phyloP scores from a whole-genome alignment of 2,797 vertebrate species.

The Orientallactaga sibirica region DNA sequence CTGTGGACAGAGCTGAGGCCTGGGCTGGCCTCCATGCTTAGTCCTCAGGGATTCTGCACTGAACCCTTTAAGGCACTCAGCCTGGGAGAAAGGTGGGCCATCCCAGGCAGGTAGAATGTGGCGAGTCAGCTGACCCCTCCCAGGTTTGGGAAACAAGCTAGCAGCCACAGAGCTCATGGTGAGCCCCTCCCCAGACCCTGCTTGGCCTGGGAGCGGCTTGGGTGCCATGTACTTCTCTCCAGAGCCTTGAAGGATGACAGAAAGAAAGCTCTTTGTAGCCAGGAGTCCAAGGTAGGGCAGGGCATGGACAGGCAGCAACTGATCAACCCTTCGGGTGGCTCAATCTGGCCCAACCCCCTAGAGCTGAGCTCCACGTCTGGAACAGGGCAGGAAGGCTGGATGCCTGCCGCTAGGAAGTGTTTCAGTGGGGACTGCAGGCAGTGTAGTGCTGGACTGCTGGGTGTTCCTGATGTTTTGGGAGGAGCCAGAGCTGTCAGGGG shows the following conservation, averaged over 20 bases:
- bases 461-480: neutral
- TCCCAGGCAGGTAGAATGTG: neutral
- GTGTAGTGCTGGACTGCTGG: rapidly evolving
- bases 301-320: neutral
- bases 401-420: neutral
- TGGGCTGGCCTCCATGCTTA: neutral
- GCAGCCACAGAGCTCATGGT: neutral
- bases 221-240: rapidly evolving
- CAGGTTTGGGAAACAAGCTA: neutral
- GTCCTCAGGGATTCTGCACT: neutral
- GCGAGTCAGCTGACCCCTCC: too few relatives aligned
- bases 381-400: neutral
- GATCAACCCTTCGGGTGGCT: neutral
- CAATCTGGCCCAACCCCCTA: rapidly evolving
- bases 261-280: neutral
- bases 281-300: neutral
- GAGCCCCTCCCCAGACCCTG: neutral
- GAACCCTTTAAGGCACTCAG: neutral
- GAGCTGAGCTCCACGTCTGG: neutral
- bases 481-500: neutral
- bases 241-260: neutral
- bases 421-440: too few relatives aligned
- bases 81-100: neutral
- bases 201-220: neutral
- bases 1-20: neutral